phyloP scores from a whole-genome alignment of 2,113 vertebrate species.

The Balaeniceps rex region DNA sequence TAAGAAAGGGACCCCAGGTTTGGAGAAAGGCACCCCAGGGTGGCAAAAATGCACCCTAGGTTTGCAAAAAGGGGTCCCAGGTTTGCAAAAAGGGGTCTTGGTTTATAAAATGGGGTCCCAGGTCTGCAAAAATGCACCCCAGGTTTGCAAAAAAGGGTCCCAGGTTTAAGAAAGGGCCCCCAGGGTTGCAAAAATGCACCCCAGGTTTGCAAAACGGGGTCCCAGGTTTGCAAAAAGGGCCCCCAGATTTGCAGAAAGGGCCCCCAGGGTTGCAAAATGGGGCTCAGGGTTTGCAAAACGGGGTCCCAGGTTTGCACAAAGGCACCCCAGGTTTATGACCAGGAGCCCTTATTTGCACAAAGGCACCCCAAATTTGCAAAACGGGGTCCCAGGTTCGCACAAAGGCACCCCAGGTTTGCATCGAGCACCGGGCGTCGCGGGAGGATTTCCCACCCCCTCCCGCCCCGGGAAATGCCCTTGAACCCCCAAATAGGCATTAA shows the following conservation, averaged over 20 bases:
- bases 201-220: neutral
- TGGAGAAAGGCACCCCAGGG: neutral
- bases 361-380: no score
- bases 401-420: no score
- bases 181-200: neutral
- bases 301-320: no score
- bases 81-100: no score
- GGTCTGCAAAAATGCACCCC: neutral
- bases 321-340: no score
- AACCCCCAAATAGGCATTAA: neutral
- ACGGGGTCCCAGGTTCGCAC: no score
- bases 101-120: neutral
- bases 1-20: neutral
- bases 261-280: no score
- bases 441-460: neutral
- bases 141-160: no score
- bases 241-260: neutral
- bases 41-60: no score
- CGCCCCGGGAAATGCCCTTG: neutral
- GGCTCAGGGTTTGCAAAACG: no score
- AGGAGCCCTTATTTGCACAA: no score
- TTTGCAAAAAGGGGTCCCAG: rapidly evolving
- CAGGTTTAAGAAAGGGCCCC: rapidly evolving
- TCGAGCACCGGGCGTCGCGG: rapidly evolving
- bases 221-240: no score